Conservation (phyloP, 2,113 vertebrate genomes). For the Colinus virginianus region DNA sequence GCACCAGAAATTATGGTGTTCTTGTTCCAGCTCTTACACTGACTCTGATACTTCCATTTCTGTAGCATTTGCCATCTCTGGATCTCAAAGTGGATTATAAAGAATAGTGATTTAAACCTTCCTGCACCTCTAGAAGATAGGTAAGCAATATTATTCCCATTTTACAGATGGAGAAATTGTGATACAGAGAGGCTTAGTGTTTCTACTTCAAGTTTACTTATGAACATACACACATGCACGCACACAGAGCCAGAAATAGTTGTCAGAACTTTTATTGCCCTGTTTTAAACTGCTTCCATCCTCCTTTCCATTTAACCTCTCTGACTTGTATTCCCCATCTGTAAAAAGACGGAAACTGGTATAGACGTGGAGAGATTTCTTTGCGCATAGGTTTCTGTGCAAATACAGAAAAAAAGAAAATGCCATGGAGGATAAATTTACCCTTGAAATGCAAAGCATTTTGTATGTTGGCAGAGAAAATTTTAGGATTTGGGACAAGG, state of each 20-base stretch:
- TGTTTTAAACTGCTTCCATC: slow-evolving; percentile 42
- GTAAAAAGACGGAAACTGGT: slow-evolving; percentile 66
- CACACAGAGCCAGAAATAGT: slow-evolving; percentile 9
- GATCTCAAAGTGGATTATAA: slow-evolving; percentile 78
- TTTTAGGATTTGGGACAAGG: neutral
- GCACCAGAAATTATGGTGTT: slow-evolving; percentile 65
- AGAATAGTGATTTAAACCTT: slow-evolving; percentile 76
- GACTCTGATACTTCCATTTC: slow-evolving; percentile 75
- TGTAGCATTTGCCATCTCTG: slow-evolving; percentile 77
- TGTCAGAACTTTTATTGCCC: slow-evolving; percentile 20
- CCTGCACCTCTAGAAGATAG: slow-evolving; percentile 75
- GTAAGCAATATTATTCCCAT: slow-evolving; percentile 75
- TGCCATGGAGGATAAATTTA: rapidly evolving
- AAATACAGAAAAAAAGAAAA: neutral
- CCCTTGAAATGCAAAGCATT: neutral
- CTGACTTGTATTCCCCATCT: slow-evolving; percentile 76
- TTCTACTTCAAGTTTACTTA: slow-evolving; percentile 19
- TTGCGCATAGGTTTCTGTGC: neutral
- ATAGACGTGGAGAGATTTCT: slow-evolving; percentile 4
- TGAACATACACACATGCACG: slow-evolving; percentile 9
- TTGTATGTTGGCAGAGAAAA: neutral
- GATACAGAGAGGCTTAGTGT: slow-evolving; percentile 72
- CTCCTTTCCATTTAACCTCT: slow-evolving; percentile 75
- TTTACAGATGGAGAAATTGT: slow-evolving; percentile 76
- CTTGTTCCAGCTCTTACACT: slow-evolving; percentile 67